These are phyloP conservation scores for Ricordea florida DNA, from an alignment of 92 coral and sea anemone species.

Conservation along the genomic window DNA sequence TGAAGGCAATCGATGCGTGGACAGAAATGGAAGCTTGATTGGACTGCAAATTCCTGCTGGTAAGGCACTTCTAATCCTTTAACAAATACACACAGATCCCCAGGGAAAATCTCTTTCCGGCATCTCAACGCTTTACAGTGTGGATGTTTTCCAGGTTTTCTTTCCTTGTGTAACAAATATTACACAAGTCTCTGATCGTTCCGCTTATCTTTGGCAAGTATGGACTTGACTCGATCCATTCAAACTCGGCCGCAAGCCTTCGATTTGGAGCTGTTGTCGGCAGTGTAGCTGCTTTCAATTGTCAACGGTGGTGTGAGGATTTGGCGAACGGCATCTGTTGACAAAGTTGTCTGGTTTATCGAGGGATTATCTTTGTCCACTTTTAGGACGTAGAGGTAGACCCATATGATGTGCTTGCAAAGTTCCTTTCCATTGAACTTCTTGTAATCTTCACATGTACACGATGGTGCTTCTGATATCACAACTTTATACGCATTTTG, in stretches of 20 bases:
- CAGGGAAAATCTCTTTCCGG: neutral
- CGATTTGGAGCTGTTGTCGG: neutral
- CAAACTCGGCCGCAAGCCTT: neutral
- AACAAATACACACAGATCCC: slow-evolving; percentile 11
- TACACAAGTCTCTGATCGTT: neutral
- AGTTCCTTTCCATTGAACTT: slow-evolving; percentile 1
- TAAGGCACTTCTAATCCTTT: slow-evolving; percentile 4
- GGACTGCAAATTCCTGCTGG: slow-evolving; percentile 2
- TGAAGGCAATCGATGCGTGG: neutral
- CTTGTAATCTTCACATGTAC: slow-evolving; percentile 3
- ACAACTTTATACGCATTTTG: neutral
- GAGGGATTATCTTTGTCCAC: neutral
- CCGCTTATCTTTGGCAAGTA: neutral
- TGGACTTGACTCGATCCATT: slow-evolving; percentile 1
- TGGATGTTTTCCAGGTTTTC: slow-evolving; percentile 2
- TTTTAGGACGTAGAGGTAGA: neutral
- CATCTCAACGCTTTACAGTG: neutral
- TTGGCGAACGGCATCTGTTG: neutral
- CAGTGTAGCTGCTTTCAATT: neutral
- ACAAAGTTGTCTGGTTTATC: slow-evolving; percentile 14
- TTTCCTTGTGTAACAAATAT: slow-evolving; percentile 22
- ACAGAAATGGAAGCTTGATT: slow-evolving; percentile 8
- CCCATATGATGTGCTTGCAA: neutral
- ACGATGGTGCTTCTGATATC: neutral
- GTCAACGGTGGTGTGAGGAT: neutral